A percentile compares a stretch with the other conserved stretches of the same genome.
Evolutionary conservation across 1,140 invertebrate genomes (phyloP).

Genomic region (Ips nitidus): DNA sequence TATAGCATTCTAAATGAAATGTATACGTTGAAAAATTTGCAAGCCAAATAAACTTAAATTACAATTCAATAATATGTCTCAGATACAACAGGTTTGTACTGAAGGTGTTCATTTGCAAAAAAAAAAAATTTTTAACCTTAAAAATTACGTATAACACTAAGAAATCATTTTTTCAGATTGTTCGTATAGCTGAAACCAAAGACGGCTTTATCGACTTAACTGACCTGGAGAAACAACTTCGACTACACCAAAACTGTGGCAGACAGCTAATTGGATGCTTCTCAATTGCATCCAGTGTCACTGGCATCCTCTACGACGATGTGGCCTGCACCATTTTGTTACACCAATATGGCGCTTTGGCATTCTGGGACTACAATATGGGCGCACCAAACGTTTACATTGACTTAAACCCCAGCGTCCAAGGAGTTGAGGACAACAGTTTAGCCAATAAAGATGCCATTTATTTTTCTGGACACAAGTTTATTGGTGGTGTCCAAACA

Average conservation of each 20-base stretch:
- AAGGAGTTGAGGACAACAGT: slow-evolving; percentile 47
- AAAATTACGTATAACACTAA: not conserved
- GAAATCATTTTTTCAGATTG: slow-evolving; percentile 58
- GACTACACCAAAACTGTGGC: slow-evolving; percentile 59
- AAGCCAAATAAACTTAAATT: too few species aligned
- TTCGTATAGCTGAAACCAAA: slow-evolving; percentile 74
- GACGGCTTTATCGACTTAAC: slow-evolving; percentile 78
- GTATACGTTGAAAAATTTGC: too few species aligned
- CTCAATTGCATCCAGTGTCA: slow-evolving; percentile 84
- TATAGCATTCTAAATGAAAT: too few species aligned
- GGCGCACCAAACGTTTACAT: slow-evolving; percentile 79
- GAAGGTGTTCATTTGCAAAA: not conserved
- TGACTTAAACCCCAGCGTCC: slow-evolving; percentile 79
- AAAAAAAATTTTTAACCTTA: not conserved
- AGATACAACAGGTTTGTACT: too few species aligned
- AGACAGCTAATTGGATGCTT: slow-evolving; percentile 81
- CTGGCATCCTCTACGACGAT: slow-evolving; percentile 84
- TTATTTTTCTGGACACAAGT: slow-evolving; percentile 90
- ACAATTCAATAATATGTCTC: too few species aligned
- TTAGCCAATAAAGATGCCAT: slow-evolving; percentile 77
- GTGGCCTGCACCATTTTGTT: slow-evolving; percentile 78
- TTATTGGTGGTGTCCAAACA: slow-evolving; percentile 86
- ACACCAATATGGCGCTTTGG: slow-evolving; percentile 76
- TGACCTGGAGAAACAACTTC: slow-evolving; percentile 73
- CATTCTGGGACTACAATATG: slow-evolving; percentile 90